These are phyloP conservation scores for Lethenteron reissneri DNA, from an alignment of 2,113 vertebrate species.

Conservation along the genomic window DNA sequence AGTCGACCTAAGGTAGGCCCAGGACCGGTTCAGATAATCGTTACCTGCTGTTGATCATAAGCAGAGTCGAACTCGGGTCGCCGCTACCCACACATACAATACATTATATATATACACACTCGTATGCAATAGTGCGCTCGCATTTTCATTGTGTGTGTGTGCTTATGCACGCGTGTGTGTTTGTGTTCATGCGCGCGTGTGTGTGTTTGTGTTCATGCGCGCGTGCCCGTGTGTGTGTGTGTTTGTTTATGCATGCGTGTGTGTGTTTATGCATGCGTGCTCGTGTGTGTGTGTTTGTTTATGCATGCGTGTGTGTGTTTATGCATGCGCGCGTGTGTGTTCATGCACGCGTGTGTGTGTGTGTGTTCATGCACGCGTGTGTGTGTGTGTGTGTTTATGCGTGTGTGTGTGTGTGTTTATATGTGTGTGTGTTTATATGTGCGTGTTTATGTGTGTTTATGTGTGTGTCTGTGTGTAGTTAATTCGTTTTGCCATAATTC, in stretches of 20 bases:
- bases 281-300: neutral
- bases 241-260: neutral
- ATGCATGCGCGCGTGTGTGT: neutral
- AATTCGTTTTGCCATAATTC: too few species aligned
- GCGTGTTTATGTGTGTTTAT: neutral
- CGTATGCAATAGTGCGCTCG: neutral
- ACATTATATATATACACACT: neutral
- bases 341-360: neutral
- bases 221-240: neutral
- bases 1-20: too few species aligned
- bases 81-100: too few species aligned
- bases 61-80: too few species aligned
- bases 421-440: neutral
- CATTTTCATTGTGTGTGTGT: neutral
- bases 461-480: neutral
- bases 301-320: neutral
- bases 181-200: neutral
- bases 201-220: neutral
- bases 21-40: too few species aligned
- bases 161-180: neutral
- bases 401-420: neutral
- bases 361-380: neutral
- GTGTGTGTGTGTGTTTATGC: neutral
- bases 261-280: neutral
- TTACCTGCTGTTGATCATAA: too few species aligned